Percentiles rank a stretch among this genome's conserved stretches.
These are phyloP conservation scores for Apamea sordens DNA, from an alignment of 2,888 invertebrate species.

Conservation along the genomic window DNA sequence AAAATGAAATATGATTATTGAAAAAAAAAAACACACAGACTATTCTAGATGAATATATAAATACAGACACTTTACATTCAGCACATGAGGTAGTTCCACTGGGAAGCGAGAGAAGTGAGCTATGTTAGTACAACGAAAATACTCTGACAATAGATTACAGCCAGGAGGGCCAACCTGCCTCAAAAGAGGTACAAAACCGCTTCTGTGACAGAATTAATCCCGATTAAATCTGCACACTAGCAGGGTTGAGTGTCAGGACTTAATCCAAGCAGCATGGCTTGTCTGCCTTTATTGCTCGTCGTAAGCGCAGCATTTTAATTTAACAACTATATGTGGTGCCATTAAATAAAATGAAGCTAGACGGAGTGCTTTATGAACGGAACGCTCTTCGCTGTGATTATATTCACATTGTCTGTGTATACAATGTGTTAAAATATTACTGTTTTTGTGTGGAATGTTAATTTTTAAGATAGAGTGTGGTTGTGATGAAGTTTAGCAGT, in stretches of 20 bases:
- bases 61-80: too few species aligned
- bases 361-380: conserved; percentile 50
- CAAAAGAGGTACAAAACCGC: not conserved
- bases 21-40: too few species aligned
- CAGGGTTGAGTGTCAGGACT: conserved; percentile 65
- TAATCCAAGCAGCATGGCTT: conserved; percentile 67
- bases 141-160: too few species aligned
- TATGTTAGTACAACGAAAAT: too few species aligned
- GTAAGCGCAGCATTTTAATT: conserved; percentile 63
- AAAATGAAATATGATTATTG: too few species aligned
- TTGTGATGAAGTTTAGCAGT: conserved; percentile 13
- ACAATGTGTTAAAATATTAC: conserved; percentile 53
- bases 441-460: conserved; percentile 23
- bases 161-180: not conserved
- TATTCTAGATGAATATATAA: too few species aligned
- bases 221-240: conserved; percentile 34
- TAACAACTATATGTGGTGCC: conserved; percentile 48
- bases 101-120: too few species aligned
- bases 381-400: conserved; percentile 39
- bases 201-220: conserved; percentile 31
- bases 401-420: conserved; percentile 51
- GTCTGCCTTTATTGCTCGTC: conserved; percentile 64
- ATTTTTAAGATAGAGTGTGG: conserved; percentile 6
- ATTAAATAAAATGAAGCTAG: conserved; percentile 54
- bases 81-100: too few species aligned